Percentiles rank a stretch among this genome's conserved stretches.
These are phyloP conservation scores for Ciona savignyi DNA, from an alignment of 23 tunicate species.

Conservation along the genomic window DNA sequence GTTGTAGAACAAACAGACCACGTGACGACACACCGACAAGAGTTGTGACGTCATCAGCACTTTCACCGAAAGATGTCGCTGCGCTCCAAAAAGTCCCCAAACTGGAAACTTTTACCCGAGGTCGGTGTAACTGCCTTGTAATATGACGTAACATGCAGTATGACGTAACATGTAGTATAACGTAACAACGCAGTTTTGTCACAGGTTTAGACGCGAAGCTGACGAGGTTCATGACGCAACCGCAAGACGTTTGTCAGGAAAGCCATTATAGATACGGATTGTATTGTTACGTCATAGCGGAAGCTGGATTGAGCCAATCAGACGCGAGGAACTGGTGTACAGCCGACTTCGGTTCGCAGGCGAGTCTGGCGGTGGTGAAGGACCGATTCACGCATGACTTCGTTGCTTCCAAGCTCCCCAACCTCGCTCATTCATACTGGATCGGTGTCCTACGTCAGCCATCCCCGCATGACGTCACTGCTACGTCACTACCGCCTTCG, in stretches of 20 bases:
- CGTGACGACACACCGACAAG: conserved; percentile 13
- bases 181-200: too few relatives aligned
- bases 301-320: conserved; percentile 24
- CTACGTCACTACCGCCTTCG: conserved; percentile 18
- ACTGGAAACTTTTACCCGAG: conserved; percentile 23
- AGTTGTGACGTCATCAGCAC: conserved; percentile 1
- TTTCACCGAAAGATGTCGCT: conserved; percentile 3
- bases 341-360: conserved; percentile 25
- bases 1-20: too few relatives aligned
- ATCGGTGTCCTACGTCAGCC: conserved; percentile 54
- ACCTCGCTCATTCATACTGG: conserved; percentile 44
- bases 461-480: neutral
- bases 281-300: conserved; percentile 56
- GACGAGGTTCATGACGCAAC: too few relatives aligned
- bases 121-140: too few relatives aligned
- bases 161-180: too few relatives aligned
- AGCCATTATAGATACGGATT: conserved; percentile 67
- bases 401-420: conserved; percentile 33
- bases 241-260: conserved; percentile 12
- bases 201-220: conserved; percentile 28
- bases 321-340: conserved; percentile 40
- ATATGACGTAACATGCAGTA: too few relatives aligned
- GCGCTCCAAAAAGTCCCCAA: conserved; percentile 21
- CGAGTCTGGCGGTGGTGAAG: conserved; percentile 52
- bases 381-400: conserved; percentile 58